Base-by-base conservation (phyloP, 2,888 invertebrate genomes). In the Diachrysia chrysitis region DNA sequence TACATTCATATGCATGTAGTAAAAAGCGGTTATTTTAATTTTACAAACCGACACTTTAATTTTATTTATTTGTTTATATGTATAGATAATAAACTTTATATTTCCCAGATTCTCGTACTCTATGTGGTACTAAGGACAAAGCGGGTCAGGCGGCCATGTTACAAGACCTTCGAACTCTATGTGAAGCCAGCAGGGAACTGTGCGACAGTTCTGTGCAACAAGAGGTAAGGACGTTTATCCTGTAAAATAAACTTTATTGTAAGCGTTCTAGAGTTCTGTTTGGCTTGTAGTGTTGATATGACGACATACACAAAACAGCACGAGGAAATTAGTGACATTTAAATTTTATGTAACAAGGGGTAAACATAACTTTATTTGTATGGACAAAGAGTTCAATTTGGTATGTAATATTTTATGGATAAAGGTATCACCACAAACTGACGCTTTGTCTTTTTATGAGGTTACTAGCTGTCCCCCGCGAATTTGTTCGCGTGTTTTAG, bases 91-190 rank as follows among this genome's bases (percentile, higher is more conserved):
- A 25, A 25, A 3, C 5, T 3, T 5, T 32, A 32, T 32, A 32
- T 32, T 29, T 54, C 9, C 14, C 53, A 80, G 80, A 80, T 7
- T 62, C 71, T 1, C 69, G 55, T 14, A 51, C 17, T 0, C 2
- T 78, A 0, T 71, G 75, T 10, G 63, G 78, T 14, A 66, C 48
- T 0, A 70, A 70, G 62, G 53, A 73, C 23, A 69, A 53, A 0
- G 62, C 64, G 6, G 53, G 35, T 0, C 59, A 71, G 19, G 58
- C 53, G 7, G 55, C 53, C 55, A 72, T 80, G 61, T 55, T 72
- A 7, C 61, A 63, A 5, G 63, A 76, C 4, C n/a, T 81, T 3
- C 56, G 51, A 10, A 69, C 67, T 56, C n/a, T 80, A 21, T 78
- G 69, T 19, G 73, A 63, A 0, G 73, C 78, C 4, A 70, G 65